Conservation (phyloP, 2,113 vertebrate genomes). For the Turnix velox region DNA sequence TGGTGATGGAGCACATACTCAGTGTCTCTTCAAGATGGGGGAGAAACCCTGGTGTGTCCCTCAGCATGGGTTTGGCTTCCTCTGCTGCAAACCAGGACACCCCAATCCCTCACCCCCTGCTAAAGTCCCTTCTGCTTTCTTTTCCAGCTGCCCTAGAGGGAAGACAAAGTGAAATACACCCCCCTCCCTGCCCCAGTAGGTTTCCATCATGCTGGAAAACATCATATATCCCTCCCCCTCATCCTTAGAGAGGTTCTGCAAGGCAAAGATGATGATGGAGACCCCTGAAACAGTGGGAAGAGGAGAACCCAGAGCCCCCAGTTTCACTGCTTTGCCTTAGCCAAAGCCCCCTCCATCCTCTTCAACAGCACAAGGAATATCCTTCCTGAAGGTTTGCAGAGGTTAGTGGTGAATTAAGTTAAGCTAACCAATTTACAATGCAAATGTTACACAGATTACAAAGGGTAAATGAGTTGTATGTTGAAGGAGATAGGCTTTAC, state of each 20-base stretch:
- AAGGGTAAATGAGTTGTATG: constrained; percentile 61
- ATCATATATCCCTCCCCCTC: rapidly evolving
- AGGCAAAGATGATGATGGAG: neutral
- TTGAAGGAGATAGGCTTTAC: constrained; percentile 78
- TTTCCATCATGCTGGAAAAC: neutral
- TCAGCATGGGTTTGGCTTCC: rapidly evolving
- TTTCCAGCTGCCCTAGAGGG: neutral
- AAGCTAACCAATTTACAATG: constrained; percentile 62
- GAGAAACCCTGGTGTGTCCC: neutral
- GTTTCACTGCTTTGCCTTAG: neutral
- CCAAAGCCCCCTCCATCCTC: neutral
- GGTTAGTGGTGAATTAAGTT: constrained; percentile 5
- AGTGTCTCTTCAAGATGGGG: rapidly evolving
- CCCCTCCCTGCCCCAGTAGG: no score
- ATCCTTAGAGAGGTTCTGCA: neutral
- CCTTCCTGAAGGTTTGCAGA: neutral
- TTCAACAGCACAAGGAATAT: neutral
- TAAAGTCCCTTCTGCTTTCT: neutral
- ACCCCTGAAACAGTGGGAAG: rapidly evolving
- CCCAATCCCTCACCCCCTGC: rapidly evolving
- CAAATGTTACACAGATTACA: constrained; percentile 55
- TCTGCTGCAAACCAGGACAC: neutral
- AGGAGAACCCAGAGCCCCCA: rapidly evolving
- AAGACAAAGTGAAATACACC: no score
- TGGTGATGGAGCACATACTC: rapidly evolving